phyloP scores from a whole-genome alignment of 2,888 invertebrate genomes.

The Aphidius colemani region DNA sequence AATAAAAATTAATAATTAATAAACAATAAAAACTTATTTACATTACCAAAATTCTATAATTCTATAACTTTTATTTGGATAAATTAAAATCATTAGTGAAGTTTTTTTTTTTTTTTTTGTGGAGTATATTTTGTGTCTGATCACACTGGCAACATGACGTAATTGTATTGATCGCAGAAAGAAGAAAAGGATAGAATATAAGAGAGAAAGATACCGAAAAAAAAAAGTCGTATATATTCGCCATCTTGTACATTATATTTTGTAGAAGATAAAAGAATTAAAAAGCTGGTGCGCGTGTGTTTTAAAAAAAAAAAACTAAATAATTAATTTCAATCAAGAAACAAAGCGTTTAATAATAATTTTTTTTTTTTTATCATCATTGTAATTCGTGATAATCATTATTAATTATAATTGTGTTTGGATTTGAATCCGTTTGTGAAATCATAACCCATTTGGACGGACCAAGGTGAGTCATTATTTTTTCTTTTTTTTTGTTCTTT shows the following conservation, averaged over 20 bases:
- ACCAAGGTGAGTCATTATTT: constrained; percentile 73
- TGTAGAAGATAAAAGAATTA: constrained; percentile 50
- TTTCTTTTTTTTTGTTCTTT: constrained; percentile 61
- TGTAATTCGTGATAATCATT: constrained; percentile 58
- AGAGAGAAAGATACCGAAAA: constrained; percentile 17
- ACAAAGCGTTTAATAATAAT: neutral
- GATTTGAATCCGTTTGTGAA: constrained; percentile 65
- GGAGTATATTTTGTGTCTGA: constrained; percentile 44
- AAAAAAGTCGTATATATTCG: constrained; percentile 61
- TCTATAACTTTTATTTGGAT: constrained; percentile 4
- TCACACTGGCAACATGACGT: constrained; percentile 58
- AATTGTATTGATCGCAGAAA: constrained; percentile 61
- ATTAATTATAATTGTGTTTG: constrained; percentile 56
- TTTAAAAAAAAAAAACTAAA: constrained; percentile 20
- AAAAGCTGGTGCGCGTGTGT: neutral
- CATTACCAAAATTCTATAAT: neutral
- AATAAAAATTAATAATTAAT: neutral
- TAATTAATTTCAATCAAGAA: constrained; percentile 11
- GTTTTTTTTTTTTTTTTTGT: constrained; percentile 10
- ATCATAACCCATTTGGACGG: constrained; percentile 76
- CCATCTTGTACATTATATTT: constrained; percentile 60
- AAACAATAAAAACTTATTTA: neutral
- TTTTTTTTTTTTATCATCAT: constrained; percentile 36
- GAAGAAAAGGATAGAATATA: constrained; percentile 24
- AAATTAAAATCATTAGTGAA: too few species aligned